Evolutionary conservation across 1,140 invertebrate genomes (phyloP).

Genomic region (Acromyrmex heyeri): DNA sequence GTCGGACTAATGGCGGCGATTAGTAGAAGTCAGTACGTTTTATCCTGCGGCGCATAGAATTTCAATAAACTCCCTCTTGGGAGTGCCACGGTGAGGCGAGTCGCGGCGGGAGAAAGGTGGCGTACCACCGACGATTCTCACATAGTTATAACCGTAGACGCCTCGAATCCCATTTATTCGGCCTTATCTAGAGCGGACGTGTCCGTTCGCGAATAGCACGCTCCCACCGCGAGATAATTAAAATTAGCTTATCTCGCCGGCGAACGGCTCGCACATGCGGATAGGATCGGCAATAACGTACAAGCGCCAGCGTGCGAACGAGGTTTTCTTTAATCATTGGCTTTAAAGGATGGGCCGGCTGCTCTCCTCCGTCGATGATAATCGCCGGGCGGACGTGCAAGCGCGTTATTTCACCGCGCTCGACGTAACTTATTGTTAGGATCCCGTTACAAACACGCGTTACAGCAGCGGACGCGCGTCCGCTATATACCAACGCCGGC

Average conservation of each 20-base stretch:
- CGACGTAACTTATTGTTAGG: slow-evolving; percentile 62
- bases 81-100: not conserved
- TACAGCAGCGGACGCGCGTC: slow-evolving; percentile 15
- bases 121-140: slow-evolving; percentile 52
- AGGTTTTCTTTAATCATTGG: slow-evolving; percentile 64
- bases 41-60: slow-evolving; percentile 65
- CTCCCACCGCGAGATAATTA: slow-evolving; percentile 68
- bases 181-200: slow-evolving; percentile 67
- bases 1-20: slow-evolving; percentile 65
- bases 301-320: slow-evolving; percentile 57
- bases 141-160: slow-evolving; percentile 59
- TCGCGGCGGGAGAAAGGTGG: not conserved
- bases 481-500: slow-evolving; percentile 10
- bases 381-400: slow-evolving; percentile 39
- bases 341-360: slow-evolving; percentile 35
- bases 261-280: slow-evolving; percentile 47
- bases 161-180: slow-evolving; percentile 66
- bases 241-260: slow-evolving; percentile 68
- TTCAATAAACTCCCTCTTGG: slow-evolving; percentile 56
- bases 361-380: slow-evolving; percentile 53
- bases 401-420: slow-evolving; percentile 54
- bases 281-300: slow-evolving; percentile 64
- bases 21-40: slow-evolving; percentile 68
- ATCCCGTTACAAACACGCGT: slow-evolving; percentile 56
- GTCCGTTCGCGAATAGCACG: slow-evolving; percentile 60